Evolutionary conservation across 2,113 vertebrate species (phyloP).

Genomic region (Apodemus sylvaticus): DNA sequence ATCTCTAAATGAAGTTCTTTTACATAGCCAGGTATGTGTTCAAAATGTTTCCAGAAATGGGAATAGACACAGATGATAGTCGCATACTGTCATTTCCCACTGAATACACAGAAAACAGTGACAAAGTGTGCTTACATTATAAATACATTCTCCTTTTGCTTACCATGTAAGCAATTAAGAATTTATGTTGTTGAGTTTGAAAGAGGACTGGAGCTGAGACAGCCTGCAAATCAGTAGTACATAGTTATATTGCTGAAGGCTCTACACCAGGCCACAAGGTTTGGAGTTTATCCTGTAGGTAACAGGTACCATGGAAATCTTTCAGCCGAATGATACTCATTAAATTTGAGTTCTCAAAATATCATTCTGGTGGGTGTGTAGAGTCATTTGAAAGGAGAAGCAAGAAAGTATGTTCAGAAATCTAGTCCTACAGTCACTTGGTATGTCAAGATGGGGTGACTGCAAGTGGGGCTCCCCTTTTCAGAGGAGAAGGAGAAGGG

Average conservation of each 20-base stretch:
- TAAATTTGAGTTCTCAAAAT: slow-evolving; percentile 34
- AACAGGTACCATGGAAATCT: neutral
- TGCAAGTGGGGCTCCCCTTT: no score
- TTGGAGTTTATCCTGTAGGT: neutral
- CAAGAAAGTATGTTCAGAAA: neutral
- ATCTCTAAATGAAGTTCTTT: neutral
- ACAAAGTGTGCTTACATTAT: neutral
- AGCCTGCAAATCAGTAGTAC: neutral
- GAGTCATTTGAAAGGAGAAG: neutral
- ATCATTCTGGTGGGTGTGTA: neutral
- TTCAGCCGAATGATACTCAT: neutral
- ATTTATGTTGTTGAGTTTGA: neutral
- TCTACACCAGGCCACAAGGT: neutral
- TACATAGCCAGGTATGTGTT: neutral
- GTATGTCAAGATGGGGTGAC: no score
- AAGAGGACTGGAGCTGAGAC: neutral
- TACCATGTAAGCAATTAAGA: neutral
- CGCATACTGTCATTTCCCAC: neutral
- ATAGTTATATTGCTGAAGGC: neutral
- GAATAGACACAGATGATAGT: neutral
- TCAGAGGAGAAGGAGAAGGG: no score
- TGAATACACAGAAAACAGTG: neutral
- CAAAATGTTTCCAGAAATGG: slow-evolving; percentile 10
- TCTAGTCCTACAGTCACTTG: no score
- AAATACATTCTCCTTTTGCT: neutral